Conservation (phyloP, 2,113 vertebrate genomes). For the Semicossyphus pulcher region DNA sequence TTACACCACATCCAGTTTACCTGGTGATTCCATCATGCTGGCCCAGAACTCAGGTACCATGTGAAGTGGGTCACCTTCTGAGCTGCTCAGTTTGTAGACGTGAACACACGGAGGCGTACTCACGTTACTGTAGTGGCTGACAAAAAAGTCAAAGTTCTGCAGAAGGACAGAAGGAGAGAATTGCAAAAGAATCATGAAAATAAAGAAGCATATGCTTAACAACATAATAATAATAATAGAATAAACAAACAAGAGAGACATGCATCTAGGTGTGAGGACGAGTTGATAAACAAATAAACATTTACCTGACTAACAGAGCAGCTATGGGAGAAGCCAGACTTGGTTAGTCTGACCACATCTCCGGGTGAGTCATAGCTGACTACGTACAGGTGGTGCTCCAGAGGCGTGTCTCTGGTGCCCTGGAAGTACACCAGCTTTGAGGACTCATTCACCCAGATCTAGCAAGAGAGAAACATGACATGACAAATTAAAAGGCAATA, state of each 20-base stretch:
- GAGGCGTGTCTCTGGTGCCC: slow-evolving; percentile 93
- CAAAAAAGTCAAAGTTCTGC: slow-evolving; percentile 97
- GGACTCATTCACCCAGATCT: slow-evolving; percentile 98
- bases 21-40: slow-evolving; percentile 98
- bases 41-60: slow-evolving; percentile 95
- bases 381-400: slow-evolving; percentile 97
- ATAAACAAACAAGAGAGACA: not conserved
- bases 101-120: slow-evolving; percentile 95
- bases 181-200: not conserved
- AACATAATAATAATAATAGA: not conserved
- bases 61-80: slow-evolving; percentile 88
- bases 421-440: slow-evolving; percentile 95
- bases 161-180: not conserved
- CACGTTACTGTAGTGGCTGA: slow-evolving; percentile 98
- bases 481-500: not conserved
- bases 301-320: slow-evolving; percentile 96
- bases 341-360: slow-evolving; percentile 92
- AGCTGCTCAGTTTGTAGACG: slow-evolving; percentile 91
- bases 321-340: slow-evolving; percentile 94
- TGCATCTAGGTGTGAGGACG: too few species aligned
- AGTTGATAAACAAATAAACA: not conserved
- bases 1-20: slow-evolving; percentile 58
- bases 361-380: slow-evolving; percentile 90
- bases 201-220: too few species aligned
- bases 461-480: not conserved